Evolutionary conservation across 2,888 invertebrate genomes (phyloP), one percentile per base, ranked within the genome.

Genomic region (Tipula confusa): DNA sequence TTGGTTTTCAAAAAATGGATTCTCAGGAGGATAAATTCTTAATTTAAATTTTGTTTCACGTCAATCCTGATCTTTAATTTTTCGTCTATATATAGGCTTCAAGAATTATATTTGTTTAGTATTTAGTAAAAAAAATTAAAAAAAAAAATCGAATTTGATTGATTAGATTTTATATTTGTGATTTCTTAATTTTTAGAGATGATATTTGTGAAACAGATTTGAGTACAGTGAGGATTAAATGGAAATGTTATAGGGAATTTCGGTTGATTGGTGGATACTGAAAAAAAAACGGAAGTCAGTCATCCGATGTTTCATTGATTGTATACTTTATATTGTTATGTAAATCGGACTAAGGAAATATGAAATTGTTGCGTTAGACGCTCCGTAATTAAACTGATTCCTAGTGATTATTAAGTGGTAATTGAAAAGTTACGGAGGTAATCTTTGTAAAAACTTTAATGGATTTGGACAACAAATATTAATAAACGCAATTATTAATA

Each of bases 11-110:
- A 64, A 64, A 64, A 64, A 18, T 64, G 24, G 64, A 64, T 64
- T 64, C 64, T 64, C 64, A 64, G 64, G 64, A 64, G 64, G 64
- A 64, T 64, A n/a, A n/a, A 64, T 64, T 64, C 64, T 18, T 64
- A 64, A 64, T 64, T 64, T 64, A 24, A 64, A 64, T 64, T 64
- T 64, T 64, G 24, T 64, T 64, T 64, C 24, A 7, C 64, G 18
- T 64, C 64, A 64, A 24, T 64, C 64, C 64, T 64, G 64, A 64
- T 64, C 24, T 64, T 64, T 64, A 64, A 64, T 64, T 24, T 64
- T n/a, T n/a, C n/a, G n/a, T n/a, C n/a, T n/a, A n/a, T 24, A 43
- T 64, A n/a, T 43, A 9, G 31, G 31, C 7, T 80, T 15, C n/a
- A 80, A 29, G 80, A 31, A 80, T 80, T 24, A 64, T 64, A 64